Base-by-base conservation (phyloP, 2,797 vertebrate species). In the Trichosurus vulpecula region DNA sequence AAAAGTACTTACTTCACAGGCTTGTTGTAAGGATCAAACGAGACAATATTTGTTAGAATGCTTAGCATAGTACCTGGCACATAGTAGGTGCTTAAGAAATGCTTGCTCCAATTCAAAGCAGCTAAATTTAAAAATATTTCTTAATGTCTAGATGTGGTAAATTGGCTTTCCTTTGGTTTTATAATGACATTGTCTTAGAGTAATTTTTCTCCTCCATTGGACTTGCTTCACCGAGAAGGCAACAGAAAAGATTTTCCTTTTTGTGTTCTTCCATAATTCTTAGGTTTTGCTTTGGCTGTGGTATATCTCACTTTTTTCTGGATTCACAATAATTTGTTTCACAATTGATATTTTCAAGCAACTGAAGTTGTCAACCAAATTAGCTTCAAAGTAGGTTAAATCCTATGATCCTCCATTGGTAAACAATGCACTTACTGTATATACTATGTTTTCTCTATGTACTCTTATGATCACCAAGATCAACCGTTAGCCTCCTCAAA, bases 121-220 rank as follows among this genome's bases (percentile, higher is more conserved):
- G 19, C 30, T 19, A 47, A 90, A 52, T 56, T 11, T 55, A 9
- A 55, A 54, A 94, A 74, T 95, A n/a, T 93, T 92, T n/a, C 55
- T 97, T 56, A 90, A 93, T 94, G 61, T 91, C 55, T 95, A 61
- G 1, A 2, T 2, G 54, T 53, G 0, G 31, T 93, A 8, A 66
- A 54, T 52, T 93, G 90, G 53, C 31, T 94, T 96, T 31, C 54
- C 9, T 55, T 93, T 95, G 91, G 8, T 93, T 51, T 94, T 41
- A 30, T 47, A 58, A 53, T 52, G 81, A 53, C 52, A 81, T 81
- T 90, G 52, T 90, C 53, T 53, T 52, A 90, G 90, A 25, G 2
- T 74, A 95, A 30, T 2, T 29, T 92, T 6, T 54, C 31, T 94
- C 31, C 94, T 87, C 66, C 56, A 12, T 54, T 90, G 9, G 0